Evolutionary conservation across 37 sponge, comb jelly and placozoan genomes (phyloP).

Genomic region (Axinella damicornis): DNA sequence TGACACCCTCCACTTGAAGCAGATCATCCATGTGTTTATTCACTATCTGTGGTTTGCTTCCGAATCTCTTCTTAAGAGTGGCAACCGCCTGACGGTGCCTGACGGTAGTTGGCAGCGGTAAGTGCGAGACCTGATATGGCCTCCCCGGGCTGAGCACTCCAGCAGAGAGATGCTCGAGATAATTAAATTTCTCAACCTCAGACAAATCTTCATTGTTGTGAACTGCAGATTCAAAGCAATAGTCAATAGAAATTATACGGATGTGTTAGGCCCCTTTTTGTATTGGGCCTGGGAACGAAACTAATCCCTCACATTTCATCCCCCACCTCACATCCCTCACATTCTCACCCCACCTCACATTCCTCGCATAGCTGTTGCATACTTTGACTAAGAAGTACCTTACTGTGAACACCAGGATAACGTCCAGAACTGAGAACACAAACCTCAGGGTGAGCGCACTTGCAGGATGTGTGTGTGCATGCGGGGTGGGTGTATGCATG

Average conservation of each 20-base stretch:
- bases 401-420: slow-evolving; percentile 47
- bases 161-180: slow-evolving; percentile 27
- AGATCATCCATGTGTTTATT: slow-evolving; percentile 53
- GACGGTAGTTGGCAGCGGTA: slow-evolving; percentile 29
- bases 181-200: slow-evolving; percentile 37
- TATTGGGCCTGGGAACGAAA: too few species aligned
- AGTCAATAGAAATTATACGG: too few species aligned
- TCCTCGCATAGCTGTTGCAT: slow-evolving; percentile 63
- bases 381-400: slow-evolving; percentile 66
- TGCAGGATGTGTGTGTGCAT: too few species aligned
- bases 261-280: too few species aligned
- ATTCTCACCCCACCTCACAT: background rate
- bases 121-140: slow-evolving; percentile 44
- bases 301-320: too few species aligned
- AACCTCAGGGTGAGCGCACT: slow-evolving; percentile 58
- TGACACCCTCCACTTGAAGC: slow-evolving; percentile 39
- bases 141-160: slow-evolving; percentile 26
- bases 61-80: slow-evolving; percentile 48
- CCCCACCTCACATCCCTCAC: too few species aligned
- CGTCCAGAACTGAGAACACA: slow-evolving; percentile 76
- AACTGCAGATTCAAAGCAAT: slow-evolving; percentile 33
- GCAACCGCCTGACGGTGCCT: too few species aligned
- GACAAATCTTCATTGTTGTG: slow-evolving; percentile 31
- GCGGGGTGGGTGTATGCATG: background rate
- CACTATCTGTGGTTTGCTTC: slow-evolving; percentile 31